Percentiles rank a stretch among this genome's conserved stretches.
Evolutionary conservation across 1,140 invertebrate species (phyloP).

Genomic region (Apis cerana): DNA sequence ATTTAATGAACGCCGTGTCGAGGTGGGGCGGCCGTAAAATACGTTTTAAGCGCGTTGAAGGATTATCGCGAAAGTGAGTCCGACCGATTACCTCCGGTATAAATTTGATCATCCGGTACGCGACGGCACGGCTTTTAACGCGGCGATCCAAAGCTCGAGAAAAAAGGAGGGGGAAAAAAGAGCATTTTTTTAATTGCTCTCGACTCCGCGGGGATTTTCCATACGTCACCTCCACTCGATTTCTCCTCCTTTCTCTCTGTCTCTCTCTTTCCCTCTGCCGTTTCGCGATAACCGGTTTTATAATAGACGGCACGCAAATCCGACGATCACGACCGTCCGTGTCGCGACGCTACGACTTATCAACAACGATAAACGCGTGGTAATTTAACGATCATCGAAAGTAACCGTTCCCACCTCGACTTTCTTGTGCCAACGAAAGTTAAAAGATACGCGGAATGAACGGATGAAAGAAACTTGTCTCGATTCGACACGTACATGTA

Average conservation of each 20-base stretch:
- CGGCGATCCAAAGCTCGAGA: not conserved
- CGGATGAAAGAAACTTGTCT: not conserved
- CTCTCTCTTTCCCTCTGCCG: not conserved
- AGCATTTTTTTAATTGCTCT: slow-evolving; percentile 26
- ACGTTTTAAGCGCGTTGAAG: slow-evolving; percentile 52
- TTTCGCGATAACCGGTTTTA: slow-evolving; percentile 35
- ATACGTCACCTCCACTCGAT: not conserved
- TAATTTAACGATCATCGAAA: slow-evolving; percentile 8
- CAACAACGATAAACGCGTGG: not conserved
- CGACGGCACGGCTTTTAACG: slow-evolving; percentile 21
- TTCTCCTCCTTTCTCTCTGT: slow-evolving; percentile 21
- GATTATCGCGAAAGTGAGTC: slow-evolving; percentile 48
- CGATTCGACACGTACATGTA: too few species aligned
- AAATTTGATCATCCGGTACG: slow-evolving; percentile 28
- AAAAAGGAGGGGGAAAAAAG: not conserved
- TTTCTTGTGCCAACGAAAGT: not conserved
- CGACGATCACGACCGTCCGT: slow-evolving; percentile 19
- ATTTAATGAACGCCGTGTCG: slow-evolving; percentile 52
- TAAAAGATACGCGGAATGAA: too few species aligned
- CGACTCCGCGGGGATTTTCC: slow-evolving; percentile 20
- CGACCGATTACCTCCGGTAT: slow-evolving; percentile 7
- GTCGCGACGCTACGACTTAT: not conserved
- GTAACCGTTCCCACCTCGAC: not conserved
- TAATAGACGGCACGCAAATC: slow-evolving; percentile 12
- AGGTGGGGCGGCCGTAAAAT: slow-evolving; percentile 46